Base-by-base conservation (phyloP, 2,888 invertebrate species). In the Pimpla rufipes region DNA sequence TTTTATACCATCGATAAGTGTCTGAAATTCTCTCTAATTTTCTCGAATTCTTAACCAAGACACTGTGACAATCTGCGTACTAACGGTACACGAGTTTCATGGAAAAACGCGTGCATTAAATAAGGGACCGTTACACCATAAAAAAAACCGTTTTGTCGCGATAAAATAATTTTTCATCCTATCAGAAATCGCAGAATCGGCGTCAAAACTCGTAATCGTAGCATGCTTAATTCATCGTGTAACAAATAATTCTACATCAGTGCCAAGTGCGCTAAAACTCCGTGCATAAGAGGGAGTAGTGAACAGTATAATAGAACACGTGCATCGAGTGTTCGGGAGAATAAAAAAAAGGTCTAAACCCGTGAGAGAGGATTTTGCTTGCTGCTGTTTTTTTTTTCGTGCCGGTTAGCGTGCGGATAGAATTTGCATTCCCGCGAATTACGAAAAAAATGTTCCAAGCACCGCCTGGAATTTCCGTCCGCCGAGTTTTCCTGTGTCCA, bases 181-280 rank as follows among this genome's bases (percentile, higher is more conserved):
- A 35, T 64, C 40, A 4, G 23, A 7, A 45, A 66, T 66, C 10
- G 13, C 45, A 23, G 66, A 50, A 64, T 81, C 76, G 23, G 40
- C 67, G 68, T 35, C 35, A 45, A n/a, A 81, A 76, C 70, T 40
- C 62, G 11, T 75, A 67, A 70, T 52, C 68, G 50, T 37, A 68
- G 68, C 81, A 81, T 81, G 81, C 81, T 45, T 18, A 67, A 77
- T 37, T 6, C 8, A 42, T 67, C 66, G n/a, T 42, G 37, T 37
- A 76, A 21, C 35, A 62, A 62, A 50, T 50, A 55, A 68, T 66
- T 42, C 73, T 47, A 74, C 70, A 77, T 77, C 42, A 45, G 82
- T 82, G 81, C 79, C 64, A 68, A 76, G 83, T 84, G 78, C 76
- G 55, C 64, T 79, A 76, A 47, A 59, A 79, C 50, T 79, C n/a